Evolutionary conservation across 2,888 invertebrate species (phyloP).

Genomic region (Slavum lentiscoides): DNA sequence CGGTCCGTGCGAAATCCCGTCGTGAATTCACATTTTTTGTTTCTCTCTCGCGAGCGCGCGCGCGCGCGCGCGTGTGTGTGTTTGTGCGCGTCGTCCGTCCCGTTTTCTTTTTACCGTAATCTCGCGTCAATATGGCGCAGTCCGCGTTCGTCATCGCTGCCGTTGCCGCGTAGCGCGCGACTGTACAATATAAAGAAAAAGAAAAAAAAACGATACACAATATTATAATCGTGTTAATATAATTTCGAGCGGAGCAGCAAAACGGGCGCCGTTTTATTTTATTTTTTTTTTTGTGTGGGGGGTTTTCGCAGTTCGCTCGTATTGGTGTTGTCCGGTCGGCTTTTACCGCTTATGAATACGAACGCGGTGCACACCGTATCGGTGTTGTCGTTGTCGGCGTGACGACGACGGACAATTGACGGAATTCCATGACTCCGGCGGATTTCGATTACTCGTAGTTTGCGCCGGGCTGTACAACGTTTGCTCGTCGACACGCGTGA

Average conservation of each 20-base stretch:
- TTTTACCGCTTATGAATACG: not conserved
- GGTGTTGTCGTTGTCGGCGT: not conserved
- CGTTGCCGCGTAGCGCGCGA: not conserved
- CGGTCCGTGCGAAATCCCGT: too few relatives aligned
- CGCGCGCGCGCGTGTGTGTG: too few relatives aligned
- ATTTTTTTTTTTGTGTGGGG: not conserved
- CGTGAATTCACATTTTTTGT: too few relatives aligned
- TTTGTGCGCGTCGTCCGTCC: too few relatives aligned
- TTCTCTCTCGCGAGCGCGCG: too few relatives aligned
- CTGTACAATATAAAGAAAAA: constrained; percentile 14
- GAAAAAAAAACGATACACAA: too few relatives aligned
- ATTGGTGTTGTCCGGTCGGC: too few relatives aligned
- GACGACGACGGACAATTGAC: not conserved
- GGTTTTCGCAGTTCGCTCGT: not conserved
- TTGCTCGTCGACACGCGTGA: constrained; percentile 9
- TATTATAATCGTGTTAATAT: not conserved
- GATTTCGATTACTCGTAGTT: not conserved
- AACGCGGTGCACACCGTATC: not conserved
- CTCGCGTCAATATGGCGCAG: constrained; percentile 47
- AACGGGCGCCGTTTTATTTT: not conserved
- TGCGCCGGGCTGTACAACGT: not conserved
- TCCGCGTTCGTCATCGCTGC: not conserved
- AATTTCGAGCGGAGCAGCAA: not conserved
- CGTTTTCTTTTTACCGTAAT: not conserved
- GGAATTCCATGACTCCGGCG: constrained; percentile 20